Base-by-base conservation (phyloP, 2,797 vertebrate species). In the Microctenopoma lineatum region DNA sequence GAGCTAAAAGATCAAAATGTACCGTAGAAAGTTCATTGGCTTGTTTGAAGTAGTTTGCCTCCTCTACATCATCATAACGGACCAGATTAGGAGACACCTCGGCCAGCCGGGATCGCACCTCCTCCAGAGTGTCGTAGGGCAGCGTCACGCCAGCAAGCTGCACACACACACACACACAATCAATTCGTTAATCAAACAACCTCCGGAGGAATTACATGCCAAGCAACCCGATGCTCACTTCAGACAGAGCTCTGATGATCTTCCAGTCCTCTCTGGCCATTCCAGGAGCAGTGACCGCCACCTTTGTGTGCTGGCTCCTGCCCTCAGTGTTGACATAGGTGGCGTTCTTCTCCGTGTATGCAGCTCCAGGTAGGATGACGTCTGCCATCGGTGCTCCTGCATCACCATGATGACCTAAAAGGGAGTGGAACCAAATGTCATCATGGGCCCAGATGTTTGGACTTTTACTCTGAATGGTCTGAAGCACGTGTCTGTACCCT, bases 311-410 rank as follows among this genome's bases (percentile, higher is more conserved):
- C 65, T 99, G 98, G 77, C 97, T 96, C 78, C 98, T 89, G 4
- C 98, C 98, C 87, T 99, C 98, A 0, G 96, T 99, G 87, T 99
- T 99, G 45, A 99, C 96, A 0, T 98, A 99, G 0, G 97, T 99
- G 62, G 88, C 94, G 0, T 92, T 90, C 79, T 99, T 99, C 92
- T 99, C 98, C 0, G 98, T 99, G 84, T 98, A 99, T 0, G 98
- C 98, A 27, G 98, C 97, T 14, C 96, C 93, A 0, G 98, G 98
- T 25, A 99, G 93, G 88, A 99, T 95, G 73, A 99, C 76, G 73
- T 99, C 97, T 14, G 98, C 97, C 91, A 97, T 96, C 0, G 95
- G 92, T 47, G 98, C 98, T 47, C 98, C 98, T 3, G 93, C 90
- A 26, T 99, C 98, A 32, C 98, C 98, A 0, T 99, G 98, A 85